phyloP scores from a whole-genome alignment of 37 sponge, comb jelly and placozoan genomes.

The Oopsacas minuta region DNA sequence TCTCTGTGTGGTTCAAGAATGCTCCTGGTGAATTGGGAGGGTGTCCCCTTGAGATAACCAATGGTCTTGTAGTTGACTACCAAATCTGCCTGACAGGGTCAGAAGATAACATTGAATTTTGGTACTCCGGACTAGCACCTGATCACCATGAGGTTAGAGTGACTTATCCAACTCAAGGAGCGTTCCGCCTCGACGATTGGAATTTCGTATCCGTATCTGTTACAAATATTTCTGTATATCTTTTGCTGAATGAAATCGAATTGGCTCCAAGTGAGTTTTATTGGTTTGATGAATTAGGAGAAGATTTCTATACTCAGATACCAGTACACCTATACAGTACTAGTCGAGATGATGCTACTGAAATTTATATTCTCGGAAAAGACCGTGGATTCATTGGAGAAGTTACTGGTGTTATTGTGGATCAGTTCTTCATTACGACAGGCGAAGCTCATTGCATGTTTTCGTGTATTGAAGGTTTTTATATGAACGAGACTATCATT shows the following conservation, averaged over 20 bases:
- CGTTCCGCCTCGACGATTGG: not conserved
- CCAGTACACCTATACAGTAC: not conserved
- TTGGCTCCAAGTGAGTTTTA: not conserved
- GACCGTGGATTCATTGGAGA: not conserved
- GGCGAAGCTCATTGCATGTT: constrained; percentile 2
- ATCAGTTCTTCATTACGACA: not conserved
- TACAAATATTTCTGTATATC: not conserved
- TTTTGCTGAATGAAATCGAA: not conserved
- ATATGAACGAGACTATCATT: not conserved
- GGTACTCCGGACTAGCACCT: not conserved
- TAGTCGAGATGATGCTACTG: not conserved
- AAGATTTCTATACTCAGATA: not conserved
- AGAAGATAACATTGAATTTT: not conserved
- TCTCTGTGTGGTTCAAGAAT: constrained; percentile 8
- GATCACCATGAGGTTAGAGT: not conserved
- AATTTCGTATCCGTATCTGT: not conserved
- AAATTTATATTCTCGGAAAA: not conserved
- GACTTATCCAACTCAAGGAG: not conserved
- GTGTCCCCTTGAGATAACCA: not conserved
- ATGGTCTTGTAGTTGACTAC: not conserved
- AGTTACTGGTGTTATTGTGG: not conserved
- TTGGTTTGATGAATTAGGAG: not conserved
- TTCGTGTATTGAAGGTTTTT: constrained; percentile 1
- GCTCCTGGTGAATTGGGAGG: not conserved
- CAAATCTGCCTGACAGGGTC: not conserved